Evolutionary conservation across 2,113 vertebrate genomes (phyloP), one percentile per base, ranked within the genome.

Genomic region (Panthera uncia): DNA sequence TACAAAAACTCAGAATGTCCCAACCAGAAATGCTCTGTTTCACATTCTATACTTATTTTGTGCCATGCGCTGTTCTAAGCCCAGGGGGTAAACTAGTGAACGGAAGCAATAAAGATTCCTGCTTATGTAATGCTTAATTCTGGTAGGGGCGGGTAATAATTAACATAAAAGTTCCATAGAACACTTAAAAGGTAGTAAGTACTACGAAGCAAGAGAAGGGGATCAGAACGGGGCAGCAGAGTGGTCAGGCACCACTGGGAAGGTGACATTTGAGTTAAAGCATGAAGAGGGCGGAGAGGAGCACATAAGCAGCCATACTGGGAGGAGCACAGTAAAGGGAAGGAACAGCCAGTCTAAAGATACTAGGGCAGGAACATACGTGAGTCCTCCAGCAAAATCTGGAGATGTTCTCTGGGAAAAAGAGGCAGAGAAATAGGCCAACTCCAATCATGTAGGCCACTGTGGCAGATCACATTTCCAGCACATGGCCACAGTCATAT

Each of bases 291-390:
- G 7, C 3, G 1, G 4, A 61, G 2, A n/a, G 41, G 21, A 85
- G 27, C 33, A 8, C 4, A 65, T 15, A 4, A 33, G 23, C 1
- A 7, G 9, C 41, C 21, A 13, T 3, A 10, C 4, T 29, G 5
- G 7, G 63, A 38, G 18, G 38, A 33, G 14, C 25, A 61, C 13
- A 55, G 36, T 13, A 0, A 68, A 14, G 16, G 15, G 5, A 36
- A 36, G 5, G 31, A 36, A 2, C 31, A 66, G 33, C 73, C 23
- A 57, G 27, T 38, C 65, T 55, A 18, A 23, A 63, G 65, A 29
- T 4, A 5, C 83, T 33, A 7, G 18, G 33, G 18, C 66, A 66
- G 66, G 10, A 36, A 45, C 7, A n/a, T 14, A 25, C 10, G 18
- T 2, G 36, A 31, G 31, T 21, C 23, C 41, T 16, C 65, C 41